Evolutionary conservation across 2,888 invertebrate species (phyloP).

Genomic region (Patella caerulea): DNA sequence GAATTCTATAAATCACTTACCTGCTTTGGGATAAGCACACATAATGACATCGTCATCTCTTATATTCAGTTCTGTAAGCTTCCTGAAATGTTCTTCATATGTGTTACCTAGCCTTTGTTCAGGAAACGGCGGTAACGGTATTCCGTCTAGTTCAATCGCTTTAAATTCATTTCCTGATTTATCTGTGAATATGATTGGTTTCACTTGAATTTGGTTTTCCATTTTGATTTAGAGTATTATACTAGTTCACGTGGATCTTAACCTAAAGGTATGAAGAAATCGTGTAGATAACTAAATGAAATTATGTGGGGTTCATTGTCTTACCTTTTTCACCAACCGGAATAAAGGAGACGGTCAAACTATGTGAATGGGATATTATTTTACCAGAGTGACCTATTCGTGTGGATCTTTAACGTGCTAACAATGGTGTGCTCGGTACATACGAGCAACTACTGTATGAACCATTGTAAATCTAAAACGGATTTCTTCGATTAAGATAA

Average conservation of each 20-base stretch:
- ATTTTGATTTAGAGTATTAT: neutral
- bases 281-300: too few species aligned
- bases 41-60: neutral
- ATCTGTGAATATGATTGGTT: neutral
- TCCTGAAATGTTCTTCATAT: neutral
- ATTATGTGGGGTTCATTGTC: too few species aligned
- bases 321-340: neutral
- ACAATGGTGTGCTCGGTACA: too few species aligned
- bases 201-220: neutral
- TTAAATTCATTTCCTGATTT: neutral
- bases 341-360: neutral
- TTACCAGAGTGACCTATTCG: too few species aligned
- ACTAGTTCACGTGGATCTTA: neutral
- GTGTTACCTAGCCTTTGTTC: neutral
- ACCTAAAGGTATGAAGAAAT: neutral
- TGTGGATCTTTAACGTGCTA: too few species aligned
- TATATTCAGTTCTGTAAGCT: neutral
- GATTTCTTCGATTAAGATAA: too few species aligned
- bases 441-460: too few species aligned
- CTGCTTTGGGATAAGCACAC: constrained; percentile 3
- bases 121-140: neutral
- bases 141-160: neutral
- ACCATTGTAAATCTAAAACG: too few species aligned
- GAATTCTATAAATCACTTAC: neutral
- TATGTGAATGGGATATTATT: too few species aligned